Percentiles rank a stretch among this genome's conserved stretches.
phyloP scores from a whole-genome alignment of 2,113 vertebrate species.

The Chaenocephalus aceratus region DNA sequence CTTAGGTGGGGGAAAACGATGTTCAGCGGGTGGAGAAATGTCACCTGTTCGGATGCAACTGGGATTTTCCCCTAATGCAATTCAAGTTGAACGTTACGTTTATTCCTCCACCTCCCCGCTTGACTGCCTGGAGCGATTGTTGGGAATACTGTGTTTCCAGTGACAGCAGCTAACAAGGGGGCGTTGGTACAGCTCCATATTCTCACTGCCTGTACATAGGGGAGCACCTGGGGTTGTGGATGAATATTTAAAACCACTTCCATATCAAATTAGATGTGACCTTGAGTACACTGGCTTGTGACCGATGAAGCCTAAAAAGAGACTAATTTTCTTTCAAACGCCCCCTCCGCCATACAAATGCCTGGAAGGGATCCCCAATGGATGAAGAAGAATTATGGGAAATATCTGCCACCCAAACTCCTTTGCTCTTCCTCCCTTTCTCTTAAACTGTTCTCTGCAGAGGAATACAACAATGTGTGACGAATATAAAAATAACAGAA shows the following conservation, averaged over 20 bases:
- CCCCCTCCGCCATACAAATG: conserved; percentile 33
- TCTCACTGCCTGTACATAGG: conserved; percentile 15
- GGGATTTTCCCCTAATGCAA: conserved; percentile 10
- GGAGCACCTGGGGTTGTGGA: conserved; percentile 74
- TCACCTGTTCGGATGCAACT: conserved; percentile 46
- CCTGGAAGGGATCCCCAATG: conserved; percentile 47
- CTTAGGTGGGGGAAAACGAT: conserved; percentile 13
- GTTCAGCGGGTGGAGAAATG: conserved; percentile 34
- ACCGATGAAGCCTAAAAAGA: conserved; percentile 61
- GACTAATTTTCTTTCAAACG: conserved; percentile 59
- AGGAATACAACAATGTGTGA: neutral
- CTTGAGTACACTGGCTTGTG: conserved; percentile 68
- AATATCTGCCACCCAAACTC: conserved; percentile 8
- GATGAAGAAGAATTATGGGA: conserved; percentile 32
- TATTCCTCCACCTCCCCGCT: conserved; percentile 11
- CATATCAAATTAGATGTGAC: conserved; percentile 79
- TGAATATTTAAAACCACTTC: conserved; percentile 80
- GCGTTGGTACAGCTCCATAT: conserved; percentile 3
- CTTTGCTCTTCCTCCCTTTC: neutral
- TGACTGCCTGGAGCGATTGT: conserved; percentile 53
- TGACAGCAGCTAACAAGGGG: conserved; percentile 61
- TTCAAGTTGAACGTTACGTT: conserved; percentile 12
- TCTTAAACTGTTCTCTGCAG: neutral
- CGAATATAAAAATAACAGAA: neutral
- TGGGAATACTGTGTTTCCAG: conserved; percentile 46